Percentiles rank a stretch among this genome's conserved stretches.
These are phyloP conservation scores for Lissocephala sabroskyi DNA, from an alignment of 2,888 invertebrate species.

Conservation along the genomic window DNA sequence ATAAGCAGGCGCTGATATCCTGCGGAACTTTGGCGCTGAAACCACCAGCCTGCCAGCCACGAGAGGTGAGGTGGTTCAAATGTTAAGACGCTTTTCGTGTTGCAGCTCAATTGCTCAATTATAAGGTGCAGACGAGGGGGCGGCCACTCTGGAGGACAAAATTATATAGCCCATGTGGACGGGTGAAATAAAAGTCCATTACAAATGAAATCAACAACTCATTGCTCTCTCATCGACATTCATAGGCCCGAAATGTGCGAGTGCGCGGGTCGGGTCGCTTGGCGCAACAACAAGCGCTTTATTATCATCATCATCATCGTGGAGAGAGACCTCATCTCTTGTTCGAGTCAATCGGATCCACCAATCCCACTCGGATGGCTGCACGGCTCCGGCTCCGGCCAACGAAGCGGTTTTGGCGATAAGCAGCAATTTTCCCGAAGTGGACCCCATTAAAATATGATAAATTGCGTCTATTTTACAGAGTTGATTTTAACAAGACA, in stretches of 20 bases:
- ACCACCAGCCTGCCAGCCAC: slow-evolving; percentile 4
- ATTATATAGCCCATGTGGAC: slow-evolving; percentile 54
- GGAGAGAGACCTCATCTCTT: no score
- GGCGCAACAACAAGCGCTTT: slow-evolving; percentile 20
- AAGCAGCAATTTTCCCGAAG: slow-evolving; percentile 52
- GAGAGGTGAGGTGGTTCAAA: slow-evolving; percentile 41
- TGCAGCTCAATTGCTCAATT: slow-evolving; percentile 63
- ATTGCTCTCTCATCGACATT: slow-evolving; percentile 61
- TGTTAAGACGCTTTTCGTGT: slow-evolving; percentile 65
- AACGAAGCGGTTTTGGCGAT: slow-evolving; percentile 27
- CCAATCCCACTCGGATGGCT: neutral
- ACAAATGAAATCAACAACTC: slow-evolving; percentile 66
- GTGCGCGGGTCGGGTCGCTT: slow-evolving; percentile 8
- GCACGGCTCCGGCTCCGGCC: slow-evolving; percentile 12
- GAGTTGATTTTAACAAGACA: slow-evolving; percentile 70
- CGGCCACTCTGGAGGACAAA: slow-evolving; percentile 22
- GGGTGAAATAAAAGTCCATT: slow-evolving; percentile 64
- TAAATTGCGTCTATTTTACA: slow-evolving; percentile 66
- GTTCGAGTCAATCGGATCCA: slow-evolving; percentile 5
- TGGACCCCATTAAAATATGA: slow-evolving; percentile 67
- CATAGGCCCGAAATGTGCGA: slow-evolving; percentile 19
- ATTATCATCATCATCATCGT: slow-evolving; percentile 29
- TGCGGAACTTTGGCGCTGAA: slow-evolving; percentile 51
- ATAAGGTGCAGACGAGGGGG: slow-evolving; percentile 34
- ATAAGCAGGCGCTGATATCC: slow-evolving; percentile 62